Base-by-base conservation (phyloP, 2,113 vertebrate genomes). In the Caranx melampygus region DNA sequence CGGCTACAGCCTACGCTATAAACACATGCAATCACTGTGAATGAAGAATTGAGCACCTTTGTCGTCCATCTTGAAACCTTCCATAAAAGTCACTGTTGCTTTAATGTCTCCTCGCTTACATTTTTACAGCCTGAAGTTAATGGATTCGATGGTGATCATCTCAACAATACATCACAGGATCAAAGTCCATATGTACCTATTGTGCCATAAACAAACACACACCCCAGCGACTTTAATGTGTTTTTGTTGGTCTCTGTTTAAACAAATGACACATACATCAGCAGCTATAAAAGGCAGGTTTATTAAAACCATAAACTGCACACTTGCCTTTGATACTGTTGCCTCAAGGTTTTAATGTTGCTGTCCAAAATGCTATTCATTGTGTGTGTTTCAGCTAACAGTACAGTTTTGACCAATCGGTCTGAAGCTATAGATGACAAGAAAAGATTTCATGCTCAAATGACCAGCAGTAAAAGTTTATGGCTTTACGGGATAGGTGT, bases 161-260 rank as follows among this genome's bases (percentile, higher is more conserved):
- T 79, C 51, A 42, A 74, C 75, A 88, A 62, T 75, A 51, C 78
- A 84, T 81, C 57, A 59, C 40, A 8, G 67, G 92, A 88, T 89
- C 91, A 94, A 92, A 93, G 92, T 92, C 89, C 83, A 68, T 64
- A 78, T 80, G 60, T 52, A 35, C 81, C 49, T 68, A 78, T 78
- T 86, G 85, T 85, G 33, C 21, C 42, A 47, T 66, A 15, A 86
- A 74, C 83, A 93, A 88, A 92, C 88, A 88, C 33, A 47, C 21
- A 45, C n/a, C 40, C 64, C n/a, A 49, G 61, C 33, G 40, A 58
- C 77, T 58, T 79, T 83, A 69, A 86, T 87, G 61, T 66, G 40
- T 21, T 26, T 58, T 42, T 33, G 35, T 66, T 40, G 10, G 10
- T 72, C 80, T 68, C 42, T 89, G 72, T 76, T 89, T 82, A 93